Evolutionary conservation across 2,888 invertebrate genomes (phyloP).

Genomic region (Sericinus montela): DNA sequence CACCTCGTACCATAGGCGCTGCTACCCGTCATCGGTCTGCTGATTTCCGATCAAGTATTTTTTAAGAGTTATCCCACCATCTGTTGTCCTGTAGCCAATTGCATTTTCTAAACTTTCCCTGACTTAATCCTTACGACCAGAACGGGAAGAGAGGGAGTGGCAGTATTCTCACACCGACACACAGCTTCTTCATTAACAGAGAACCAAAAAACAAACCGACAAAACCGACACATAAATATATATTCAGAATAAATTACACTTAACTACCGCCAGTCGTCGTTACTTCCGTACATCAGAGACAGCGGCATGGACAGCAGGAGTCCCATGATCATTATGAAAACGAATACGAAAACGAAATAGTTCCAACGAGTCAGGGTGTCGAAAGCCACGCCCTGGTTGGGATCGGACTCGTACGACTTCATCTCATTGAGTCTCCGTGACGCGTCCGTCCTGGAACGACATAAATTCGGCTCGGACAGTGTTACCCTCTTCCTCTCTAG

Average conservation of each 20-base stretch:
- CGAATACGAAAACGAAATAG: conserved; percentile 34
- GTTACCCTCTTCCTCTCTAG: conserved; percentile 1
- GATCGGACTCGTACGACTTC: conserved; percentile 13
- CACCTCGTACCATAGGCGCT: too few species aligned
- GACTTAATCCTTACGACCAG: too few species aligned
- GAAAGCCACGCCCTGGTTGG: conserved; percentile 19
- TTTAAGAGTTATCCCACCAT: too few species aligned
- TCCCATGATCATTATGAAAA: conserved; percentile 33
- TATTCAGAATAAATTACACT: conserved; percentile 33
- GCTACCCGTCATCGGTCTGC: too few species aligned
- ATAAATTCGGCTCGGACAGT: conserved; percentile 1
- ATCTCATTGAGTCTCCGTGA: not conserved
- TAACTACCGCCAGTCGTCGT: conserved; percentile 28
- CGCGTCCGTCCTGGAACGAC: not conserved
- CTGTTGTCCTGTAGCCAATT: too few species aligned
- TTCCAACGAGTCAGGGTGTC: conserved; percentile 21
- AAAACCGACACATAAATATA: conserved; percentile 20
- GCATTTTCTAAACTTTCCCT: too few species aligned
- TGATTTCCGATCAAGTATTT: too few species aligned
- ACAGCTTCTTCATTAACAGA: too few species aligned
- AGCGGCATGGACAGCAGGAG: conserved; percentile 38
- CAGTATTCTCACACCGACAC: too few species aligned
- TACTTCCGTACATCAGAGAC: conserved; percentile 25
- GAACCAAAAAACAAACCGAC: conserved; percentile 20
- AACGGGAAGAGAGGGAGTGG: too few species aligned